These are phyloP conservation scores for Quadroppia sp. DNA, from an alignment of 2,888 invertebrate genomes.

Conservation along the genomic window DNA sequence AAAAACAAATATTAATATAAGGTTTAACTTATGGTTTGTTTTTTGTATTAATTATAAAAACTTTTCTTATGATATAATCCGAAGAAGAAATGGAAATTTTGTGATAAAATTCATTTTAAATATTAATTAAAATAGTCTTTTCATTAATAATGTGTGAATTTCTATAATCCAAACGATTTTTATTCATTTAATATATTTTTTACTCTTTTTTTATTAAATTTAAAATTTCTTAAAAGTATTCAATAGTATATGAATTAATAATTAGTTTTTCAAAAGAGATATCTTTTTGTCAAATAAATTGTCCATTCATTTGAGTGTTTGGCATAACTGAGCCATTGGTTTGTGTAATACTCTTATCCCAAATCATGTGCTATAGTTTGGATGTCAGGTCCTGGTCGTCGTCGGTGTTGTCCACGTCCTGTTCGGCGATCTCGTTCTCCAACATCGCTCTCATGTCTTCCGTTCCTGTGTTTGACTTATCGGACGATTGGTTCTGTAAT, in stretches of 20 bases:
- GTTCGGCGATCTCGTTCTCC: conserved; percentile 52
- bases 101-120: neutral
- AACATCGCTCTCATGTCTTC: conserved; percentile 54
- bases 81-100: neutral
- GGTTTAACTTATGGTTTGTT: too few species aligned
- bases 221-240: too few species aligned
- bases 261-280: neutral
- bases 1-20: too few species aligned
- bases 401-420: conserved; percentile 46
- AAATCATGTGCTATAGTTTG: conserved; percentile 38
- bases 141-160: neutral
- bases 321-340: neutral
- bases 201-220: too few species aligned
- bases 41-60: neutral
- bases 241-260: too few species aligned
- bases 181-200: neutral
- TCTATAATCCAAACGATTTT: neutral
- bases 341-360: neutral
- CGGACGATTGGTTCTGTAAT: conserved; percentile 15
- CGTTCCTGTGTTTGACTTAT: conserved; percentile 53
- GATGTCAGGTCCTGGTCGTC: conserved; percentile 44
- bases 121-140: neutral
- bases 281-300: neutral
- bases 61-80: too few species aligned
- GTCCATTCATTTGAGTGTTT: neutral